Evolutionary conservation across 2,797 vertebrate species (phyloP).

Genomic region (Hylomyscus alleni): DNA sequence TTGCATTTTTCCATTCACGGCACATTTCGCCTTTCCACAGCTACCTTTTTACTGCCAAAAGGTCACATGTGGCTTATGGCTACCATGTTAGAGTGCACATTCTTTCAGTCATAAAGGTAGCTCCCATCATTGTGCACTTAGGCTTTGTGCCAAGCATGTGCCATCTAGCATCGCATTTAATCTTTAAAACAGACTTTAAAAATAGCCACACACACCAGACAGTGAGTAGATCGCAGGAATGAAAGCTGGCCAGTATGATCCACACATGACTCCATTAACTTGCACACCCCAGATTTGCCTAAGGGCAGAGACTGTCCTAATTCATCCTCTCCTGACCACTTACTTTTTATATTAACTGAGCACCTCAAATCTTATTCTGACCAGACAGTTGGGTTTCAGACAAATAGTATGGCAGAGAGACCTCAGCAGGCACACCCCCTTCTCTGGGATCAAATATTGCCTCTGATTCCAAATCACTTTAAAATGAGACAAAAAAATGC

Average conservation of each 20-base stretch:
- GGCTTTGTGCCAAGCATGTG: not conserved
- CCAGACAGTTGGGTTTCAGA: constrained; percentile 10
- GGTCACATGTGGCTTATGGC: not conserved
- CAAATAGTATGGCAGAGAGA: not conserved
- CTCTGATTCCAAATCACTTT: constrained; percentile 82
- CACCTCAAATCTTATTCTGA: constrained; percentile 31
- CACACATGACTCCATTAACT: not conserved
- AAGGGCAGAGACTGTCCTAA: not conserved
- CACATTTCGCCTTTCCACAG: not conserved
- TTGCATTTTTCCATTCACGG: not conserved
- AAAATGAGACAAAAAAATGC: constrained; percentile 82
- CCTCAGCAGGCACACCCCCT: not conserved
- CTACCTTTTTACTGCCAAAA: not conserved
- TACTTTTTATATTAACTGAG: not conserved
- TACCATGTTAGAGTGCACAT: not conserved
- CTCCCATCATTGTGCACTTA: not conserved
- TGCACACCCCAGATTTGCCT: not conserved
- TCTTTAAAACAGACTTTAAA: constrained; percentile 4
- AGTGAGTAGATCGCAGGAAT: not conserved
- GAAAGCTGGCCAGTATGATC: not conserved
- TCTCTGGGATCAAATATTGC: constrained; percentile 74
- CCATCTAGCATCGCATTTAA: not conserved
- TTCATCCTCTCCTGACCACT: not conserved
- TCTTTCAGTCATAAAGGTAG: not conserved
- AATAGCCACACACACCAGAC: not conserved